These are phyloP conservation scores for Sula dactylatra DNA, from an alignment of 2,113 vertebrate species.

Conservation along the genomic window DNA sequence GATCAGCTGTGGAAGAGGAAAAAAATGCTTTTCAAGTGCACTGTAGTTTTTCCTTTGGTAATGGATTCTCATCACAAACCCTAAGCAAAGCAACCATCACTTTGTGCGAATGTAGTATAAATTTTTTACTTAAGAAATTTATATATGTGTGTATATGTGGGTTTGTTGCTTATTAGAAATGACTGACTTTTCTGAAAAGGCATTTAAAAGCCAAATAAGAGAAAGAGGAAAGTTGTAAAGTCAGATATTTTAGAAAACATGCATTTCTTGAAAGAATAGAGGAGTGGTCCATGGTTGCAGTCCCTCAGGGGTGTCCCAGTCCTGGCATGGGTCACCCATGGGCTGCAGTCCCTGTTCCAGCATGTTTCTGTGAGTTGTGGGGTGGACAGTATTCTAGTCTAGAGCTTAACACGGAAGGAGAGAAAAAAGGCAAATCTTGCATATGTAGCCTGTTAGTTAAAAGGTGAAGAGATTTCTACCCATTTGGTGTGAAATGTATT, in stretches of 20 bases:
- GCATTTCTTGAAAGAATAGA: not conserved
- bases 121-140: not conserved
- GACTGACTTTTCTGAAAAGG: not conserved
- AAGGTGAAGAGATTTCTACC: not conserved
- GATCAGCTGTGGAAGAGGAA: not conserved
- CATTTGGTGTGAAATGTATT: not conserved
- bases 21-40: not conserved
- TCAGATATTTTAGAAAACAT: not conserved
- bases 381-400: not conserved
- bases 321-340: accelerated
- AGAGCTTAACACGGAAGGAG: not conserved
- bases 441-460: not conserved
- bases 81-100: not conserved
- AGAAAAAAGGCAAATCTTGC: not conserved
- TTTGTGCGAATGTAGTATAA: not conserved
- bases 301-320: not conserved
- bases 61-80: not conserved
- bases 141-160: accelerated
- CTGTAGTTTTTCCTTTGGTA: not conserved
- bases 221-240: not conserved
- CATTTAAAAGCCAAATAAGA: not conserved
- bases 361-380: accelerated
- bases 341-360: accelerated
- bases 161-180: not conserved
- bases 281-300: not conserved